A percentile compares a stretch with the other conserved stretches of the same genome.
Conservation (phyloP, 37 sponge, comb jelly and placozoan genomes). For the Dysidea cf. avara region DNA sequence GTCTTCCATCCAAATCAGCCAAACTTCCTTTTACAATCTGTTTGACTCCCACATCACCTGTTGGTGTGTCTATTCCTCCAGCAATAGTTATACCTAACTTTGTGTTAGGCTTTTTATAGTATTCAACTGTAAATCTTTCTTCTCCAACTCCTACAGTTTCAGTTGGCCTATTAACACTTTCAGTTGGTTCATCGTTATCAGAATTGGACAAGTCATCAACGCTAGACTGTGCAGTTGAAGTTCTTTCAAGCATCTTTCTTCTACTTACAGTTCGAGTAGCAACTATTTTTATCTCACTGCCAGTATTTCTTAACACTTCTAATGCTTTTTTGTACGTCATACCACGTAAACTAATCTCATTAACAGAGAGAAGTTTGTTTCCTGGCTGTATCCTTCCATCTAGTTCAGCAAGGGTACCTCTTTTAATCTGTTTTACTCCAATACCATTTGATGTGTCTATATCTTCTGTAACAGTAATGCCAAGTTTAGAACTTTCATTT, state of each 20-base stretch:
- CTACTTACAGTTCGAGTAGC: no score
- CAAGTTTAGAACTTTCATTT: no score
- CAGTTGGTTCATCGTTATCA: neutral
- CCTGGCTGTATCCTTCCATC: neutral
- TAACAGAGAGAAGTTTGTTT: conserved; percentile 2
- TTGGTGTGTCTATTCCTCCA: conserved; percentile 59
- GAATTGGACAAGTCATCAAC: neutral
- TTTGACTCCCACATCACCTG: conserved; percentile 47
- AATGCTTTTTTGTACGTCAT: neutral
- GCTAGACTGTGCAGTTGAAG: conserved; percentile 9
- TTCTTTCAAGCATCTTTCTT: neutral
- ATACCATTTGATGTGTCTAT: no score
- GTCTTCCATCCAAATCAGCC: conserved; percentile 43
- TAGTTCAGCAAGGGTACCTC: neutral
- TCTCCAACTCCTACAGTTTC: neutral
- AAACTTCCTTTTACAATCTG: conserved; percentile 38
- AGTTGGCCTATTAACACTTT: neutral
- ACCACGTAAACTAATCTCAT: neutral
- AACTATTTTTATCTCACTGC: no score
- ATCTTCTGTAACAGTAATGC: no score
- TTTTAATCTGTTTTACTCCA: neutral
- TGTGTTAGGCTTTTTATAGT: neutral
- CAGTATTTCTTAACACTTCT: no score
- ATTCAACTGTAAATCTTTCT: conserved; percentile 9
- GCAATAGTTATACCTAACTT: conserved; percentile 45